Evolutionary conservation across 2,797 vertebrate species (phyloP), one percentile per base, ranked within the genome.

Genomic region (Gymnopithys bicolor): DNA sequence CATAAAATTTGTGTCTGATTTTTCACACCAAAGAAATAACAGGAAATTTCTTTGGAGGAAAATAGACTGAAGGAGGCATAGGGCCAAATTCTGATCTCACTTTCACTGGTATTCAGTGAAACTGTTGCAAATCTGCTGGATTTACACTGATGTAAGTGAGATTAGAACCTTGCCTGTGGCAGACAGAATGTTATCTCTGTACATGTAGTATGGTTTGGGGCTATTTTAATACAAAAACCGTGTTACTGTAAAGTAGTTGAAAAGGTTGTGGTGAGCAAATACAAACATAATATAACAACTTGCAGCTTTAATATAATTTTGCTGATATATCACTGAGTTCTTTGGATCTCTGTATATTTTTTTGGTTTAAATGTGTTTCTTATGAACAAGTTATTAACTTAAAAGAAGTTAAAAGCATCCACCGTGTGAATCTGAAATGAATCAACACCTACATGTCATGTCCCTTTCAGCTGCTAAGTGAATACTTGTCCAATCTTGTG

Each of bases 141-240:
- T 96, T 97, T 97, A 93, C 93, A 82, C 93, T 95, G 80, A 91
- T 96, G 83, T 96, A 90, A 96, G 32, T 5, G 28, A 95, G 88
- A 94, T 94, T 90, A 95, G 85, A 94, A 78, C 64, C 35, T 95
- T 91, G 71, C 89, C 84, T 63, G 30, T 63, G 76, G 59, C 63
- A 67, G 37, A 55, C 73, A 76, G 60, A 74, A 64, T 46, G 35
- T 91, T 43, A 23, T 64, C 93, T 94, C 88, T 87, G 49, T 84
- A 49, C 2, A 6, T 70, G 69, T 59, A 87, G 39, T 77, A 30
- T 75, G 49, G 70, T 85, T 73, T 64, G 60, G 37, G 60, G 70
- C 73, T 83, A 9, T 74, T 87, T 77, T 64, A 51, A 25, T 75
- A 48, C 52, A n/a, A 73, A 96, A 95, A 22, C 63, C 55, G 7